These are phyloP conservation scores for Agonopterix arenella DNA, from an alignment of 2,888 invertebrate genomes.

Conservation along the genomic window DNA sequence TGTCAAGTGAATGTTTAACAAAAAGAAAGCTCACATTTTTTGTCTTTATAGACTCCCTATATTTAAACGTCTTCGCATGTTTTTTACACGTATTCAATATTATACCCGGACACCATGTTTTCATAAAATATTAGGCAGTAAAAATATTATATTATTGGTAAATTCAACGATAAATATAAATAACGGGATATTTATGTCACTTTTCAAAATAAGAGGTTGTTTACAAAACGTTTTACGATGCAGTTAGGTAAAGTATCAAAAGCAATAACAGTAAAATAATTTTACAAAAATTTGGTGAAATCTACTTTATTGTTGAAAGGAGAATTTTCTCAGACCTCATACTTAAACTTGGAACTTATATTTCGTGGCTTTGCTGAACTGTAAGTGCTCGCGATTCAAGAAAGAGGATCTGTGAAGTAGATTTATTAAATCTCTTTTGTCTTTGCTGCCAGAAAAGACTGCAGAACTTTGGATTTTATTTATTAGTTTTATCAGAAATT, in stretches of 20 bases:
- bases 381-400: constrained; percentile 2
- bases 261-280: too few species aligned
- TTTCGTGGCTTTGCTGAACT: constrained; percentile 5
- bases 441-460: not conserved
- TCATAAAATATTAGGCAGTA: too few species aligned
- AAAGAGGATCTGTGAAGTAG: constrained; percentile 5
- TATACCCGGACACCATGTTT: too few species aligned
- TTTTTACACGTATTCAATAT: too few species aligned
- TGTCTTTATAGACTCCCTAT: not conserved
- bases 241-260: too few species aligned
- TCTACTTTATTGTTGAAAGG: not conserved
- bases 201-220: not conserved
- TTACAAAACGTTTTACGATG: too few species aligned
- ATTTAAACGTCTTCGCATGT: too few species aligned
- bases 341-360: constrained; percentile 1
- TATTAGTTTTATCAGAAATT: too few species aligned
- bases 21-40: not conserved
- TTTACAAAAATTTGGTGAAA: not conserved
- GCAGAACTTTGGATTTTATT: too few species aligned
- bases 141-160: too few species aligned
- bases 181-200: not conserved
- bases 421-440: constrained; percentile 12
- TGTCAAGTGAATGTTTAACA: constrained; percentile 3
- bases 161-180: too few species aligned
- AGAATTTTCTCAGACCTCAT: not conserved